A percentile compares a stretch with the other conserved stretches of the same genome.
Evolutionary conservation across 37 sponge, comb jelly and placozoan genomes (phyloP).

Genomic region (Beroe forskalii): DNA sequence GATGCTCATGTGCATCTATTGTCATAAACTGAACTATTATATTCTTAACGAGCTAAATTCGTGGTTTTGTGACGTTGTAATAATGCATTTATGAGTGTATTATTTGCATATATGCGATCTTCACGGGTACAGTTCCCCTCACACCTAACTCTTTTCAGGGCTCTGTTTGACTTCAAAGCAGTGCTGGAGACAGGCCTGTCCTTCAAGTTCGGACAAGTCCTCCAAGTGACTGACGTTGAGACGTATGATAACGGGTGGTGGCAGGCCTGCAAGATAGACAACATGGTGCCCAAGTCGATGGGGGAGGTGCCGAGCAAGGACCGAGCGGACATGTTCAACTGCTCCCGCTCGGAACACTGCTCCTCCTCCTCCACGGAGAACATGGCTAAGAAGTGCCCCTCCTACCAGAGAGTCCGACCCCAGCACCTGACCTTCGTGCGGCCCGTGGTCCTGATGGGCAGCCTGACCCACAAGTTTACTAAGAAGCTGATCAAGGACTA

Average conservation of each 20-base stretch:
- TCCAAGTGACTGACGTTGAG: slow-evolving; percentile 24
- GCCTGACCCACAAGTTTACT: not conserved
- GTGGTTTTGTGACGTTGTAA: too few species aligned
- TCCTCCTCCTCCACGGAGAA: not conserved
- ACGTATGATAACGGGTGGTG: slow-evolving; percentile 15
- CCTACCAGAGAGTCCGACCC: slow-evolving; percentile 3
- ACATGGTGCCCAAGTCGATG: slow-evolving; percentile 9
- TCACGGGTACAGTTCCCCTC: too few species aligned
- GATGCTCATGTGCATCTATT: too few species aligned
- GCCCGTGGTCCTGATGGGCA: slow-evolving; percentile 2
- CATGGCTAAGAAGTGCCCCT: not conserved
- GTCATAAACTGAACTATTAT: too few species aligned
- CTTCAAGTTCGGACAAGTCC: slow-evolving; percentile 40
- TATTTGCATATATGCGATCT: too few species aligned
- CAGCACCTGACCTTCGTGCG: not conserved
- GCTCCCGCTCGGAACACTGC: slow-evolving; percentile 11
- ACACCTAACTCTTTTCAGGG: too few species aligned
- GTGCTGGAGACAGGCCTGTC: slow-evolving; percentile 10
- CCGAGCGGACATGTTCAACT: slow-evolving; percentile 40
- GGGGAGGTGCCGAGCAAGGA: slow-evolving; percentile 30
- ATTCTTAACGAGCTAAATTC: too few species aligned
- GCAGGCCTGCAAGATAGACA: slow-evolving; percentile 29
- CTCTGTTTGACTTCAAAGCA: slow-evolving; percentile 3
- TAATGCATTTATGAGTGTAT: too few species aligned
- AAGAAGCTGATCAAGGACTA: slow-evolving; percentile 22